Evolutionary conservation across 1,140 invertebrate species (phyloP), one percentile per base, ranked within the genome.

Genomic region (Drosophila virilis): DNA sequence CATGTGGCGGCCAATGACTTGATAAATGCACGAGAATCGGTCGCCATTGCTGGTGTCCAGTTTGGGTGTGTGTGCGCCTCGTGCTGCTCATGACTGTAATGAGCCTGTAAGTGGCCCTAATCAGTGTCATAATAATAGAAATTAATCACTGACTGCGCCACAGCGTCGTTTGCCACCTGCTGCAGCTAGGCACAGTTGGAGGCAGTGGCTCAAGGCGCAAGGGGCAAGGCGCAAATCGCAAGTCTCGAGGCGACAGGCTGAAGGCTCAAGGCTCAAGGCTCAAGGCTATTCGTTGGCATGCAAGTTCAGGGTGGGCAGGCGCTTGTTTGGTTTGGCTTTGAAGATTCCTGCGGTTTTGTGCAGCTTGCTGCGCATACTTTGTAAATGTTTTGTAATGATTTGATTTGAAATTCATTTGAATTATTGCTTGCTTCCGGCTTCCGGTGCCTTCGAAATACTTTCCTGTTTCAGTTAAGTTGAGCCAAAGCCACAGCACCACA

Each of bases 351-450:
- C 78, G 82, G 82, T 81, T 86, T 85, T 81, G 82, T 85, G 82
- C 82, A 86, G 71, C 82, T 74, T 86, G 82, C 78, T 74, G 84
- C 82, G 79, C 88, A 83, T 83, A 90, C 88, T 90, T 90, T 90
- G 82, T 90, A 86, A 80, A 89, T 89, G 84, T 91, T 91, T 91
- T 83, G 84, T 78, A 91, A 91, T 91, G 90, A 91, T 91, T 91
- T 91, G 89, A 91, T 91, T 91, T 91, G 81, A 91, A 91, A 91
- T 91, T 91, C 90, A 91, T 91, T 91, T 91, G 90, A 91, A 91
- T 91, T 91, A 91, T 91, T 91, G 90, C 89, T 91, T 91, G 84
- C 89, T 91, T 91, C 90, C 90, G 74, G 89, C 81, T 90, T 91
- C 84, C 90, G 89, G 73, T 83, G 90, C 81, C 83, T 91, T 91